These are phyloP conservation scores for Crepidodera aurea DNA, from an alignment of 2,888 invertebrate genomes.

Conservation along the genomic window DNA sequence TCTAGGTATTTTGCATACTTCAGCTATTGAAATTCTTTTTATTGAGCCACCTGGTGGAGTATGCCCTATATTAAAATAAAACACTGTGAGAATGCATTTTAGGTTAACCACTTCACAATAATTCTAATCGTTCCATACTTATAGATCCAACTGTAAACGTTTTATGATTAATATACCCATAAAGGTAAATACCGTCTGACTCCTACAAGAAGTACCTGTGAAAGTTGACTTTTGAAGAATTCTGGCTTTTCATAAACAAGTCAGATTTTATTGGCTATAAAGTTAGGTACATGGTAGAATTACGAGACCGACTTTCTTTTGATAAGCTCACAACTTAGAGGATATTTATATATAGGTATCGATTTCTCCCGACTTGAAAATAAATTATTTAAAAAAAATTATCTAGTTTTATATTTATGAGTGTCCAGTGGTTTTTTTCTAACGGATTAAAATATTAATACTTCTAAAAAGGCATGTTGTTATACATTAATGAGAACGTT, in stretches of 20 bases:
- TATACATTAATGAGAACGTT: too few relatives aligned
- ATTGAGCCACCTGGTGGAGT: too few relatives aligned
- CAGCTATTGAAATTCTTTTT: too few relatives aligned
- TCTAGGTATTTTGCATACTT: too few relatives aligned
- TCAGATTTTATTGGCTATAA: conserved; percentile 22
- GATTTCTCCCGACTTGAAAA: background rate
- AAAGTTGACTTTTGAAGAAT: conserved; percentile 26
- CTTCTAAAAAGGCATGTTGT: too few relatives aligned
- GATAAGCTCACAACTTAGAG: background rate
- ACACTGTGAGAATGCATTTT: too few relatives aligned
- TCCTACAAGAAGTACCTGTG: conserved; percentile 21
- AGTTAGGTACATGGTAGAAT: conserved; percentile 7
- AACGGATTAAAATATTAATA: too few relatives aligned
- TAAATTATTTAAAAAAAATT: conserved; percentile 3
- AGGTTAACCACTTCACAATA: background rate
- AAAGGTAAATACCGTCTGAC: background rate
- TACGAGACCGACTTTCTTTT: conserved; percentile 8
- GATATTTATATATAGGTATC: background rate
- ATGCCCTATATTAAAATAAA: too few relatives aligned
- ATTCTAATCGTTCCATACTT: background rate
- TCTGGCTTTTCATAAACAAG: conserved; percentile 24
- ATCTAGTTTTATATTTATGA: background rate
- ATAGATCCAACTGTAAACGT: background rate
- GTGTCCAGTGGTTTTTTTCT: too few relatives aligned
- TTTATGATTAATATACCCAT: conserved; percentile 2